phyloP scores from a whole-genome alignment of 1,140 invertebrate species.

The Drosophila trapezifrons region DNA sequence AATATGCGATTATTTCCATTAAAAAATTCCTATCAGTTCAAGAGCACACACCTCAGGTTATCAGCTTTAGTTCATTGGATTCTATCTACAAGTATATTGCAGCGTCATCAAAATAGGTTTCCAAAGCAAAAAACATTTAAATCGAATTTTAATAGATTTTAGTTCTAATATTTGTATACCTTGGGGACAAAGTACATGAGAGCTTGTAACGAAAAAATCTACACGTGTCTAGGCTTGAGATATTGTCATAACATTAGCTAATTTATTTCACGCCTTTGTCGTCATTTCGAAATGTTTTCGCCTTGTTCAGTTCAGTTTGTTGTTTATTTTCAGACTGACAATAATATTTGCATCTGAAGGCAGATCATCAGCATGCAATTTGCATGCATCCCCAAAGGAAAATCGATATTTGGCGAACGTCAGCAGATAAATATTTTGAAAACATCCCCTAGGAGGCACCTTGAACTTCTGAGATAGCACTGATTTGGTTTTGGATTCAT shows the following conservation, averaged over 20 bases:
- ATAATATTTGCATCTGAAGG: conserved; percentile 34
- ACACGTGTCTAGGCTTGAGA: conserved; percentile 6
- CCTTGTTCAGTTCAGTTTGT: conserved; percentile 10
- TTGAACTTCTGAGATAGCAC: conserved; percentile 20
- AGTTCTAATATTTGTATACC: neutral
- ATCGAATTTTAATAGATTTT: neutral
- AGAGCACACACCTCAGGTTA: conserved; percentile 25
- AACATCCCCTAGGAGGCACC: neutral
- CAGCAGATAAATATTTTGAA: conserved; percentile 26
- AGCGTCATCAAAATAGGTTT: conserved; percentile 31
- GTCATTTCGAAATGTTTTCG: conserved; percentile 10
- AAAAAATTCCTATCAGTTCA: conserved; percentile 39
- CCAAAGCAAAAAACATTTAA: neutral
- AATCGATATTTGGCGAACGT: conserved; percentile 18
- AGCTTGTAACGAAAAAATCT: neutral
- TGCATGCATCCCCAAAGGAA: conserved; percentile 11
- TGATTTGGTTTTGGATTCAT: conserved; percentile 10
- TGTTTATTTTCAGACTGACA: conserved; percentile 29
- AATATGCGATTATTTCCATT: neutral
- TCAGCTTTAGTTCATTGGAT: conserved; percentile 20
- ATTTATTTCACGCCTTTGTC: conserved; percentile 21
- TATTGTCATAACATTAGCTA: conserved; percentile 6
- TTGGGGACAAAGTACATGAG: neutral
- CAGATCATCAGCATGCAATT: conserved; percentile 28
- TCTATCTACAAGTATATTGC: conserved; percentile 2